Conservation (phyloP, 2,113 vertebrate genomes). For the Zootoca vivipara region DNA sequence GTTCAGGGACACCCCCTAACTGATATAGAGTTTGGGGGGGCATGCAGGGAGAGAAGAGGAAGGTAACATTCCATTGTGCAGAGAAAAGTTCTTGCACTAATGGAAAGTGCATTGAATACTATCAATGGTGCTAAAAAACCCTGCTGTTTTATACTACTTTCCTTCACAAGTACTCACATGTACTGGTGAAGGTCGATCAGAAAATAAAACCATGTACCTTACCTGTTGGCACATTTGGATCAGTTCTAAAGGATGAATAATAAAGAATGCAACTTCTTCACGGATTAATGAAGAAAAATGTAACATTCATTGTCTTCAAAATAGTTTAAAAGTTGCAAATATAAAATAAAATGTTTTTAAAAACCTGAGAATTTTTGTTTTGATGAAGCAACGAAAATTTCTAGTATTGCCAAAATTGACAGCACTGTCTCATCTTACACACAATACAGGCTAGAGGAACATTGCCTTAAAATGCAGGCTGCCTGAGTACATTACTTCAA, state of each 20-base stretch:
- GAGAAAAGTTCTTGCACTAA: too few species aligned
- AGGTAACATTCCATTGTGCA: too few species aligned
- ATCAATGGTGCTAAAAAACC: too few species aligned
- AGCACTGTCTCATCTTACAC: background rate
- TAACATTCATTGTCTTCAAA: background rate
- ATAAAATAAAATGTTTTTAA: background rate
- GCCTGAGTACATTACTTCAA: background rate
- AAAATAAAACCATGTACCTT: background rate
- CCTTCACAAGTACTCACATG: background rate
- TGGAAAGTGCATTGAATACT: too few species aligned
- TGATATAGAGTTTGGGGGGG: too few species aligned
- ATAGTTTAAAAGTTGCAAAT: background rate
- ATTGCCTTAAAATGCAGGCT: background rate
- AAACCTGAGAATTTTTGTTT: background rate
- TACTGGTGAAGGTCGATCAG: background rate
- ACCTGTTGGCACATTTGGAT: background rate
- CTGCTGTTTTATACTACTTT: background rate
- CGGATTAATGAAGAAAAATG: background rate
- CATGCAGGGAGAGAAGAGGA: too few species aligned
- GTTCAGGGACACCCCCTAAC: too few species aligned
- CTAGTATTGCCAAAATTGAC: background rate
- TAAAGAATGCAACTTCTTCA: background rate
- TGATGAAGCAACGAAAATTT: background rate
- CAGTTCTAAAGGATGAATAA: background rate
- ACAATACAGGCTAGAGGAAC: background rate